Base-by-base conservation (phyloP, 2,113 vertebrate genomes). In the Xyrauchen texanus region DNA sequence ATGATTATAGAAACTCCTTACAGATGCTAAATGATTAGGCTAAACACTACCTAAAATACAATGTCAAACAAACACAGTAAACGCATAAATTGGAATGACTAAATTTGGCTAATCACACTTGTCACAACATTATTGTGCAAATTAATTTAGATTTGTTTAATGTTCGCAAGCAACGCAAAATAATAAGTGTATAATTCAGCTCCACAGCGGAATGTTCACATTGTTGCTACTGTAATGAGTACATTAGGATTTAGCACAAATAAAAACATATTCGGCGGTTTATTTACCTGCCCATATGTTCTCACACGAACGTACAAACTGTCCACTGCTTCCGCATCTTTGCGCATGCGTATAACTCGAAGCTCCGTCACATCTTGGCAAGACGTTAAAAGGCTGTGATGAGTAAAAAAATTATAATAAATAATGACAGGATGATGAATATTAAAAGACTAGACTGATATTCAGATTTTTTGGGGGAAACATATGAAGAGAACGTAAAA, bases 211-310 rank as follows among this genome's bases (percentile, higher is more conserved):
- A 1, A 13, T 46, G 21, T 62, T 62, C 4, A 51, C 45, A 58
- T 47, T 8, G 16, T 63, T 2, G 21, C 16, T 63, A 15, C 13
- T 63, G 44, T 45, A 55, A 49, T 49, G 45, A 12, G 5, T 65
- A 64, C 5, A 5, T 65, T 12, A 1, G 5, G 49, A 44, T 10
- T 15, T 15, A 15, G 0, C 6, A 0, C 4, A 44, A 65, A 53
- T 4, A 44, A 0, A 65, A 10, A 4, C 5, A 11, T 44, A 10
- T 16, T 49, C 7, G 7, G 13, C 16, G 55, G 5, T 61, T 71
- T 57, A 47, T 74, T 74, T 80, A 83, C 72, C 72, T 70, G 16
- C 44, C 62, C 74, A 78, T 76, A 64, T 52, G 34, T 44, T 45
- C 55, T 63, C 49, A 46, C 58, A 49, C 51, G 46, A 60, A 21